These are phyloP conservation scores for Lepus oiostolus DNA, from an alignment of 2,797 vertebrate genomes.

Conservation along the genomic window DNA sequence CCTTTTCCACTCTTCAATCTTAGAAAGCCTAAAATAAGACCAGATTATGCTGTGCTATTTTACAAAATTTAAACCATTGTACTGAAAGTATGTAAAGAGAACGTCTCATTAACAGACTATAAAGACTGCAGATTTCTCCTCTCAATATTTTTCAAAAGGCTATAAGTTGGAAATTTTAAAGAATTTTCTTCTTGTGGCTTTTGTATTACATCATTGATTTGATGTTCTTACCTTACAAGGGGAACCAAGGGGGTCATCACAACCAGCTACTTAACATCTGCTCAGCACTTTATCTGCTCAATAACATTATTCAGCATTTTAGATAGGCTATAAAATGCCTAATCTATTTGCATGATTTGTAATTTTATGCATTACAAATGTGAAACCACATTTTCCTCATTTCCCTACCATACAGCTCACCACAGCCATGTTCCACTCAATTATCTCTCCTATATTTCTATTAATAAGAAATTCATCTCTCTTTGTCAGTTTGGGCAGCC, in stretches of 20 bases:
- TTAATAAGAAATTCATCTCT: constrained; percentile 26
- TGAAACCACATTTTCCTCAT: constrained; percentile 36
- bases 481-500: background rate
- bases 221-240: constrained; percentile 83
- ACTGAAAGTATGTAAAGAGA: constrained; percentile 81
- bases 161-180: constrained; percentile 66
- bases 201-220: constrained; percentile 83
- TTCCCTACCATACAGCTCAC: background rate
- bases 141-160: constrained; percentile 69
- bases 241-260: constrained; percentile 81
- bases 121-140: constrained; percentile 78
- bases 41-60: constrained; percentile 80
- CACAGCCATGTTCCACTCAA: background rate
- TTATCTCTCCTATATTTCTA: background rate
- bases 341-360: constrained; percentile 59
- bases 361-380: constrained; percentile 59
- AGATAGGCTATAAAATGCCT: constrained; percentile 62
- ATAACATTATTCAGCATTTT: constrained; percentile 73
- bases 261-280: constrained; percentile 82
- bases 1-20: constrained; percentile 8
- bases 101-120: constrained; percentile 75
- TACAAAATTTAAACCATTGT: constrained; percentile 84
- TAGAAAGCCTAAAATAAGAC: constrained; percentile 54
- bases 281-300: constrained; percentile 66
- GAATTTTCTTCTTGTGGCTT: constrained; percentile 79